Base-by-base conservation (phyloP, 2,888 invertebrate species). In the Gastrophysa polygoni region DNA sequence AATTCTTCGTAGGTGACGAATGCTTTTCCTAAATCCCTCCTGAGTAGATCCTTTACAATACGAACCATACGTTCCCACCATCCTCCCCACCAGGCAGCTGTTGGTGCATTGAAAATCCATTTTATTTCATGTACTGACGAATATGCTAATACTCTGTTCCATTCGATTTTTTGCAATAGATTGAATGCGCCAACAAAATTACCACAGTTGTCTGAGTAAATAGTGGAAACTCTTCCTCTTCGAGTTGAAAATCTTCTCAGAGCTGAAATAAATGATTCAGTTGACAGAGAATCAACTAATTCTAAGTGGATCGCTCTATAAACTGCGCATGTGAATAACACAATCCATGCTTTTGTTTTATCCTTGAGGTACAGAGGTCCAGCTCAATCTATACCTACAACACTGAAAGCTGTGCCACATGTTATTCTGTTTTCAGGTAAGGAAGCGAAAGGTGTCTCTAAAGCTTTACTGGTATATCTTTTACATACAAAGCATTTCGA, bases 31-130 rank as follows among this genome's bases (percentile, higher is more conserved):
- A 81, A 61, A 8, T 73, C 64, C 55, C 73, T 68, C 16, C 73
- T 59, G 7, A 81, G 54, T 11, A 77, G 57, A 11, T 61, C 56
- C 63, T 82, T 81, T 1, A 79, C 49, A 5, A 74, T 50, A 14
- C 73, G 68, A 8, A 80, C 68, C 14, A 81, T 57, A 7, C 79
- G 67, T 68, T 81, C 79, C 71, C 77, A 82, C 68, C 74, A 77
- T 43, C 82, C 80, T 57, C 80, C 79, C 77, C 76, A 77, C 80
- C 81, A 82, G 2, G 80, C 69, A 10, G 79, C 75, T 0, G 70
- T 61, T 7, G 78, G 78, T 3, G 78, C 73, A 52, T 75, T 80
- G 62, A 80, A 80, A n/a, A 62, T 64, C 73, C 73, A 71, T 34
- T 58, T 47, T 16, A 73, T 69, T 29, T 43, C 43, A 21, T 54